A percentile compares a stretch with the other conserved stretches of the same genome.
Evolutionary conservation across 64 coral and sea anemone genomes (phyloP).

Genomic region (Pocillopora damicornis): DNA sequence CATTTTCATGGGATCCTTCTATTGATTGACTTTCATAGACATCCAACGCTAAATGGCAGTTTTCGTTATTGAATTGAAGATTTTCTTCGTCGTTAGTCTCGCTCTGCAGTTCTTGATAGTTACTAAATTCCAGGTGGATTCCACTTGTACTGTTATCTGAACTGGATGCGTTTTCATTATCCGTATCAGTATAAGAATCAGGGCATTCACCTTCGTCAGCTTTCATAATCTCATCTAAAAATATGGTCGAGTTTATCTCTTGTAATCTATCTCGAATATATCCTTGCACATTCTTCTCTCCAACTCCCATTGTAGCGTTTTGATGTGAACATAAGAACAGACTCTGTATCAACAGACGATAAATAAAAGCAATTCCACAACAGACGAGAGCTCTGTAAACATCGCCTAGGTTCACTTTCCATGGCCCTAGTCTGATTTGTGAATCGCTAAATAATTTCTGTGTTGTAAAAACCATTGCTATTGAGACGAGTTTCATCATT

Average conservation of each 20-base stretch:
- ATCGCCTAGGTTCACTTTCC: constrained; percentile 36
- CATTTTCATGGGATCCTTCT: neutral
- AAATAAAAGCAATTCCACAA: constrained; percentile 31
- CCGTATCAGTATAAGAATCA: neutral
- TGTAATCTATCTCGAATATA: constrained; percentile 36
- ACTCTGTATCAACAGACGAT: constrained; percentile 42
- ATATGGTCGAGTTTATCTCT: constrained; percentile 40
- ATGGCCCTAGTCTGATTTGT: constrained; percentile 18
- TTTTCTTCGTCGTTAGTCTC: neutral
- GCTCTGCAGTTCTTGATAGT: neutral
- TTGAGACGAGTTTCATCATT: constrained; percentile 8
- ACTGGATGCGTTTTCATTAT: neutral
- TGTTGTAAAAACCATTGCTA: constrained; percentile 15
- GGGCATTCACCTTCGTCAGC: neutral
- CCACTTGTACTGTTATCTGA: neutral
- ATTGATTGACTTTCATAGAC: neutral
- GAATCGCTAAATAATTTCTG: constrained; percentile 5
- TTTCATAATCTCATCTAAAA: constrained; percentile 18
- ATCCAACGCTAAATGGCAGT: neutral
- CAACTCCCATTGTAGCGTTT: neutral
- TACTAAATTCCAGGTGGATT: neutral
- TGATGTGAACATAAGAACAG: constrained; percentile 34
- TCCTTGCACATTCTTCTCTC: constrained; percentile 33
- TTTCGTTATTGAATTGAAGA: neutral
- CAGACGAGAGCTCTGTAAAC: constrained; percentile 38